Evolutionary conservation across 1,140 invertebrate genomes (phyloP).

Genomic region (Neodiprion virginianus): DNA sequence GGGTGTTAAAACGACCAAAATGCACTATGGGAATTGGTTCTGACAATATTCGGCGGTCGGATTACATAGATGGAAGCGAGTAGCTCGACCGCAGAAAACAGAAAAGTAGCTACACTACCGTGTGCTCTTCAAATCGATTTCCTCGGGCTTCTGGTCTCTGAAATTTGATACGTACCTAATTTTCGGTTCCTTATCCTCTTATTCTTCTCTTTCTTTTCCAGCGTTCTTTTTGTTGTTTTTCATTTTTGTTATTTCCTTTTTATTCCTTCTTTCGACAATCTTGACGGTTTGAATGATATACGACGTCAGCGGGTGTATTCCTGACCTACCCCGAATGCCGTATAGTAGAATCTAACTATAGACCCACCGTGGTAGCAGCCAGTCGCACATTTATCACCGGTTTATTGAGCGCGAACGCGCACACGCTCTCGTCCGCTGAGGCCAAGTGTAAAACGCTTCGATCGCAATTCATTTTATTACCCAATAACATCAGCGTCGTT

Average conservation of each 20-base stretch:
- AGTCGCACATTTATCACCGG: constrained; percentile 1
- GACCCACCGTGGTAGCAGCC: not conserved
- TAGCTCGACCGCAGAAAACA: no score
- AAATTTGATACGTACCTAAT: not conserved
- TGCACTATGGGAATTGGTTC: no score
- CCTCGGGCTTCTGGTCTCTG: constrained; percentile 8
- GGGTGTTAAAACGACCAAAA: no score
- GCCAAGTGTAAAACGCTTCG: not conserved
- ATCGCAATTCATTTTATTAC: not conserved
- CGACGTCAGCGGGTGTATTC: not conserved
- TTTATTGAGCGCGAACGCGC: constrained; percentile 7
- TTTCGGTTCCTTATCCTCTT: not conserved
- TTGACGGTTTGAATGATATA: no score
- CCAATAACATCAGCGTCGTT: not conserved
- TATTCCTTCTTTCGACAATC: not conserved
- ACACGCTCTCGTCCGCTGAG: not conserved
- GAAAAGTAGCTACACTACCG: no score
- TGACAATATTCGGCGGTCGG: no score
- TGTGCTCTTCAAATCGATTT: not conserved
- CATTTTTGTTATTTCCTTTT: not conserved
- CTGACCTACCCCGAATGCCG: not conserved
- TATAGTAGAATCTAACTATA: not conserved
- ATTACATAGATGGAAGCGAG: no score
- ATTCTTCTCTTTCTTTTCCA: not conserved
- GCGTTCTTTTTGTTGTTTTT: not conserved